Evolutionary conservation across 2,888 invertebrate species (phyloP), one percentile per base, ranked within the genome.

Genomic region (Agriopis leucophaearia): DNA sequence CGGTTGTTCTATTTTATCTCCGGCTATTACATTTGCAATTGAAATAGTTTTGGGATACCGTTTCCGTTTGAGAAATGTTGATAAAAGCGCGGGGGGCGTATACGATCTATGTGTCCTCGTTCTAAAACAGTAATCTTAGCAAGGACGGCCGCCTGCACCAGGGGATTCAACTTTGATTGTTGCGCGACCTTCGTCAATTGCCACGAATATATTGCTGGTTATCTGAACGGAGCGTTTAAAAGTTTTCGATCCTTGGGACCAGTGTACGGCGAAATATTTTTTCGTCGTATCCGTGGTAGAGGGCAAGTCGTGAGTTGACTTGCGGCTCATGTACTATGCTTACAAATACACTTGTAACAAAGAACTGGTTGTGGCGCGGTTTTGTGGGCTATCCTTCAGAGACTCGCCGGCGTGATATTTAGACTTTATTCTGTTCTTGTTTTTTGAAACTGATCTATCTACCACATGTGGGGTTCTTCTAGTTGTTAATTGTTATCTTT

Each of bases 361-460:
- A 87, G 84, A 87, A 88, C 88, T 84, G 87, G 86, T 88, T 86
- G 78, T 80, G 80, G 74, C 77, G 80, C 80, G 80, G 80, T 79
- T 81, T 83, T 82, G 82, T 83, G 76, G 73, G 70, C 76, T 77
- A 78, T 81, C 78, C 76, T 75, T 80, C 77, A 80, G 72, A 73
- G 74, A 78, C 64, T 72, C 75, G 74, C 74, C 74, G 60, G 73
- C 74, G 73, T 76, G 75, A 81, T 80, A 81, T 81, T 81, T 81
- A 82, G 78, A 78, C 69, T 67, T 73, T 55, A 63, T 64, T 62
- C 69, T 69, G 70, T 74, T 63, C 64, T 56, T 45, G 64, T 64
- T 73, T 76, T 81, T 80, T 79, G 78, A 79, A 79, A 79, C 56
- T 36, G 45, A 57, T 66, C 15, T 18, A 61, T 12, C 15, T 27